A percentile compares a stretch with the other conserved stretches of the same genome.
Conservation (phyloP, 2,888 invertebrate species). For the Drosophila kambysellisi region DNA sequence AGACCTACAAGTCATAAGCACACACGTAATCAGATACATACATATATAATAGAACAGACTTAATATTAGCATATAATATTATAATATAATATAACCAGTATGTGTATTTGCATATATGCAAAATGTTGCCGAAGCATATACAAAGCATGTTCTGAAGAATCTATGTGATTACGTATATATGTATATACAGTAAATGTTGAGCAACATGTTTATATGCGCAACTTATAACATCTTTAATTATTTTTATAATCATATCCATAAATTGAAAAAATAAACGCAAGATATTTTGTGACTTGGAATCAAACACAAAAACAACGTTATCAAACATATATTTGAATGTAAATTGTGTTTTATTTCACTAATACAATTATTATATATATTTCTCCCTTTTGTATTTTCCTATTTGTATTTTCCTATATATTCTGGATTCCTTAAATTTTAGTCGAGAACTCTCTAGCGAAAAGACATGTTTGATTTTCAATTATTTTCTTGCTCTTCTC, state of each 20-base stretch:
- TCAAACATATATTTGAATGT: background rate
- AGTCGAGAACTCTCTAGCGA: background rate
- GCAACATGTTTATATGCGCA: background rate
- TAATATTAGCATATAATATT: background rate
- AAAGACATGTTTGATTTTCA: background rate
- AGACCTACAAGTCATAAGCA: background rate
- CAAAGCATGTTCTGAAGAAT: background rate
- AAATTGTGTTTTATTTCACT: background rate
- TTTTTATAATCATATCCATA: background rate
- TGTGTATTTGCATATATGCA: slow-evolving; percentile 8
- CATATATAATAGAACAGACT: slow-evolving; percentile 1
- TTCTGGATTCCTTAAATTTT: background rate
- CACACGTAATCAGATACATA: slow-evolving; percentile 1
- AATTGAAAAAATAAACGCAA: background rate
- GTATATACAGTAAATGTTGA: background rate
- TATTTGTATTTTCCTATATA: background rate
- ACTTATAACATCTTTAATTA: background rate
- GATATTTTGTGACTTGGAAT: background rate
- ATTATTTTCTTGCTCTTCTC: background rate
- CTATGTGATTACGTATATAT: background rate
- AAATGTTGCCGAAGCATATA: background rate
- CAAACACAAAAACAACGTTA: background rate
- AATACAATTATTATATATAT: background rate
- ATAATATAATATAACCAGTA: background rate
- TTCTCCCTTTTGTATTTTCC: too few relatives aligned